Base-by-base conservation (phyloP, 1,140 invertebrate species). In the Drosophila varians region DNA sequence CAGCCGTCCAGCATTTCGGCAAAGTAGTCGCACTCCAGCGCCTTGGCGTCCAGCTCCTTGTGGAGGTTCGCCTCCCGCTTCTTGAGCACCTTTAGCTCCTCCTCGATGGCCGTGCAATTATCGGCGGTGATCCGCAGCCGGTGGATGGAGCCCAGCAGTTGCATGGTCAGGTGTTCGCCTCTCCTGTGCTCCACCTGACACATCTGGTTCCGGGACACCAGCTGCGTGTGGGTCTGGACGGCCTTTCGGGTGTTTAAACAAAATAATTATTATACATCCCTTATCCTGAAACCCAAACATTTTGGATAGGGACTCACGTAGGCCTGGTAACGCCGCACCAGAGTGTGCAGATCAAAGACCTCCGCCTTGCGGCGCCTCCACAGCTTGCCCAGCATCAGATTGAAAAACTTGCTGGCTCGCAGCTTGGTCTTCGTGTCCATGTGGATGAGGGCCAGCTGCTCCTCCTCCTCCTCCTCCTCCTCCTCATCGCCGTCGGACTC, bases 311-410 rank as follows among this genome's bases (percentile, higher is more conserved):
- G 18, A 14, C 38, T 42, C 8, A 42, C 38, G 19, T 61, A 47
- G 0, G 19, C 14, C 21, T 73, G 46, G 34, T 53, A 73, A 6
- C 54, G 51, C 8, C 9, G 26, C 18, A 53, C 23, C 6, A 73
- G 14, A 3, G 43, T 23, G 16, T 68, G 51, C 4, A 73, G 23
- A 23, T 56, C 47, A 3, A 28, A 42, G 4, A 72, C 68, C 25
- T 76, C 69, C 7, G 51, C 36, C 23, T 56, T 53, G 19, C 73
- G 69, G 5, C 62, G 62, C 0, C 73, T 62, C 73, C 62, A 73
- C 18, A 73, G 46, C 18, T 43, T 48, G 1, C 21, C n/a, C 3
- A 76, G 52, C n/a, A 73, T 38, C 2, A 49, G 28, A 34, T 62
- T 76, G 9, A 68, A n/a, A 1, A 76, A 56, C 31, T 57, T 56